Evolutionary conservation across 1,140 invertebrate genomes (phyloP).

Genomic region (Heliconius hewitsoni): DNA sequence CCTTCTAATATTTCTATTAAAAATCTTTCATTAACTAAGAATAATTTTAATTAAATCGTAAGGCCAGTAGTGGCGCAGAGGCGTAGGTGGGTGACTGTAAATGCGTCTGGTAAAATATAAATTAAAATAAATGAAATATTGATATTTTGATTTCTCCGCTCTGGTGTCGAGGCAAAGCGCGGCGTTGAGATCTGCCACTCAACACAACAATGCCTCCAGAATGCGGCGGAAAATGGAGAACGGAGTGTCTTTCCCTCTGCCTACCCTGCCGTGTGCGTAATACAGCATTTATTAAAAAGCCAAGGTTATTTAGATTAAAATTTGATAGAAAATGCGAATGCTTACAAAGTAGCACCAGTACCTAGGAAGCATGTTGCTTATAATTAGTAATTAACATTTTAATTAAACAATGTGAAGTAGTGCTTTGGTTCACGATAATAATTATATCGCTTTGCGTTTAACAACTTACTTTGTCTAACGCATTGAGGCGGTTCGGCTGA

Average conservation of each 20-base stretch:
- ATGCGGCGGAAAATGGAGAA: too few species aligned
- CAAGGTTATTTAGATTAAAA: not conserved
- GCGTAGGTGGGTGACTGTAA: too few species aligned
- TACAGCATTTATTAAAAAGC: not conserved
- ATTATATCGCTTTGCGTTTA: not conserved
- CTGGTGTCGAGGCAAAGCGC: too few species aligned
- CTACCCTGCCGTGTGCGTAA: too few species aligned
- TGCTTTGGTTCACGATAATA: not conserved
- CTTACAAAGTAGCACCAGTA: conserved; percentile 1
- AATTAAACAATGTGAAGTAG: conserved; percentile 13
- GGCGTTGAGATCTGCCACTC: too few species aligned
- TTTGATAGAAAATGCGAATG: conserved; percentile 11
- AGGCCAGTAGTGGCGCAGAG: too few species aligned
- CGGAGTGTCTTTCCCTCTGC: too few species aligned
- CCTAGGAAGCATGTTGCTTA: conserved; percentile 6
- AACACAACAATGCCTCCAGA: too few species aligned
- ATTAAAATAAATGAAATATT: too few species aligned
- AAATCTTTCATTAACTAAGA: conserved; percentile 43
- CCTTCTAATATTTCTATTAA: conserved; percentile 43
- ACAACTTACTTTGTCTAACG: not conserved
- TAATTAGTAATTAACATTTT: conserved; percentile 26
- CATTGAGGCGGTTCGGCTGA: not conserved
- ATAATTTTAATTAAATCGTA: not conserved
- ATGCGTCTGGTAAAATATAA: too few species aligned
- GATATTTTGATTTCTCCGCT: too few species aligned